These are phyloP conservation scores for Selenia dentaria DNA, from an alignment of 2,888 invertebrate genomes.

Conservation along the genomic window DNA sequence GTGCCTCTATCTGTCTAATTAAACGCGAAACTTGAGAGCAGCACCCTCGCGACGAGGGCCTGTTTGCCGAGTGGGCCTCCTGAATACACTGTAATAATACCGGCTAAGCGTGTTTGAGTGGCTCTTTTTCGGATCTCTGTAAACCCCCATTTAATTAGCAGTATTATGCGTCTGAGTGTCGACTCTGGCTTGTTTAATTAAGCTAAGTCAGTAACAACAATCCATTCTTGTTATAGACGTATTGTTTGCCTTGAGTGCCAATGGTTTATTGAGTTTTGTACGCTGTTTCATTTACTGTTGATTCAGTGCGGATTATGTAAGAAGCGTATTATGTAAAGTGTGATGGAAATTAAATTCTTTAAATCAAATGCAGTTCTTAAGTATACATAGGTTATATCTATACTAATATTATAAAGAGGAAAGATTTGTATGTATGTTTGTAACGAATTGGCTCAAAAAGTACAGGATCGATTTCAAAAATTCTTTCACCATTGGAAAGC, in stretches of 20 bases:
- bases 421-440: too few species aligned
- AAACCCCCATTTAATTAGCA: slow-evolving; percentile 83
- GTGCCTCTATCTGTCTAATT: slow-evolving; percentile 84
- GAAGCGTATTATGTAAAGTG: too few species aligned
- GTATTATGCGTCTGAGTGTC: slow-evolving; percentile 82
- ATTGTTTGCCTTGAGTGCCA: slow-evolving; percentile 56
- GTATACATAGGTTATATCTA: too few species aligned
- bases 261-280: slow-evolving; percentile 46
- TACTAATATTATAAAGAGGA: too few species aligned
- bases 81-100: slow-evolving; percentile 83
- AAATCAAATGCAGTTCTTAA: too few species aligned
- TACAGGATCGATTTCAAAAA: too few species aligned
- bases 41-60: slow-evolving; percentile 79
- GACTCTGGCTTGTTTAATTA: slow-evolving; percentile 81
- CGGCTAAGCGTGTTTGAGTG: slow-evolving; percentile 84
- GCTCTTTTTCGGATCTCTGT: slow-evolving; percentile 83
- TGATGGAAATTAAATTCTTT: too few species aligned
- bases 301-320: too few species aligned
- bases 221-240: slow-evolving; percentile 65
- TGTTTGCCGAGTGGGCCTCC: slow-evolving; percentile 76
- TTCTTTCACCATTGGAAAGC: too few species aligned
- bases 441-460: too few species aligned
- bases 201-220: slow-evolving; percentile 82
- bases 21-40: slow-evolving; percentile 84
- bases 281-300: slow-evolving; percentile 23